phyloP scores from a whole-genome alignment of 2,113 vertebrate species.

The Centropus bengalensis region DNA sequence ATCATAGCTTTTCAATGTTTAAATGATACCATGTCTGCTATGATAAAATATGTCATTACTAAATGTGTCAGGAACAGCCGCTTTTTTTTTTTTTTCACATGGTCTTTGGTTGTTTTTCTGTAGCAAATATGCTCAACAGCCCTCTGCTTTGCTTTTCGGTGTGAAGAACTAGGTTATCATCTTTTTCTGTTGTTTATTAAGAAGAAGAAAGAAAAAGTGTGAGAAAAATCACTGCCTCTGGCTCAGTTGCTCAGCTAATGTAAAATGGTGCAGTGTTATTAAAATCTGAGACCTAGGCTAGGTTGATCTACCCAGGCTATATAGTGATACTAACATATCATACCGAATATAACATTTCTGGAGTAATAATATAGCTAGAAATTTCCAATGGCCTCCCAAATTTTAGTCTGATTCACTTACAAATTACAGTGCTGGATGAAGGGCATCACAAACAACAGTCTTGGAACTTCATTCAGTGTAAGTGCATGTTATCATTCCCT shows the following conservation, averaged over 20 bases:
- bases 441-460: not conserved
- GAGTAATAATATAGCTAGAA: not conserved
- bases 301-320: not conserved
- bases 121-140: constrained; percentile 11
- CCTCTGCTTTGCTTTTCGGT: not conserved
- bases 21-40: constrained; percentile 30
- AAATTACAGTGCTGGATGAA: constrained; percentile 10
- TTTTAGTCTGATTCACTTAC: constrained; percentile 20
- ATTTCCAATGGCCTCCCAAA: not conserved
- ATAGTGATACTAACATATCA: not conserved
- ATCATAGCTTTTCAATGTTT: constrained; percentile 34
- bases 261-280: constrained; percentile 3
- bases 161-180: not conserved
- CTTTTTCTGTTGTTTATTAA: not conserved
- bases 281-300: constrained; percentile 19
- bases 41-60: constrained; percentile 54
- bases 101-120: not conserved
- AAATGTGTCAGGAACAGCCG: constrained; percentile 15
- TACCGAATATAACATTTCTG: not conserved
- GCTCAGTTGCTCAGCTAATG: not conserved
- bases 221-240: constrained; percentile 20
- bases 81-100: not conserved
- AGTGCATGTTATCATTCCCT: not conserved
- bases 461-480: not conserved
- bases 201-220: not conserved